Base-by-base conservation (phyloP, 2,113 vertebrate species). In the Caretta caretta region DNA sequence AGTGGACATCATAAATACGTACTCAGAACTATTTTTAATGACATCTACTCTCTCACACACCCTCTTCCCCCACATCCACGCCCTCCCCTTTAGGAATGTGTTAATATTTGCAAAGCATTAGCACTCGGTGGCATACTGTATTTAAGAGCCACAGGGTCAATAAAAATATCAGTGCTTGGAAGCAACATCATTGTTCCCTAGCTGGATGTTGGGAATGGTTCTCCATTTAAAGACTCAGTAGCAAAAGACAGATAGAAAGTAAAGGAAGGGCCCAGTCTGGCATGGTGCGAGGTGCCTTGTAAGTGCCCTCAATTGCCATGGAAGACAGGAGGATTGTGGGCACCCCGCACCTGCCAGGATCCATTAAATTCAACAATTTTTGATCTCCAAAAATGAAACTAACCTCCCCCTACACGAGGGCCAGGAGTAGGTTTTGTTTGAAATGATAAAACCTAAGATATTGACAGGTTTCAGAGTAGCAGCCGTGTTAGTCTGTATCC, bases 81-180 rank as follows among this genome's bases (percentile, higher is more conserved):
- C 57, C 57, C 27, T 38, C 35, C 19, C 31, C 35, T 69, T 38
- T 35, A 20, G 65, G 65, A 72, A 38, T 72, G 17, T 38, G 65
- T 72, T 38, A 72, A 72, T 72, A 72, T 72, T 72, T 72, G 65
- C 65, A 38, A 17, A 38, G n/a, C 5, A n/a, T 72, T 72, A 38
- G 4, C n/a, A 72, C 9, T 9, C 35, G 4, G 65, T 17, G 3
- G 17, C 1, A 8, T 17, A 8, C 17, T n/a, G 8, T 31, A n/a
- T 19, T 69, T n/a, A n/a, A 72, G n/a, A 72, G n/a, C 65, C n/a
- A 72, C 35, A 19, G 8, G n/a, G 10, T 10, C n/a, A 38, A 22
- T 22, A 22, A 10, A 72, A 72, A 72, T 38, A 38, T 38, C n/a
- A 5, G 65, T 72, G 35, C 35, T 22, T 38, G 19, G 65, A 72